Conservation (phyloP, 2,113 vertebrate genomes). For the Oncorhynchus mykiss region DNA sequence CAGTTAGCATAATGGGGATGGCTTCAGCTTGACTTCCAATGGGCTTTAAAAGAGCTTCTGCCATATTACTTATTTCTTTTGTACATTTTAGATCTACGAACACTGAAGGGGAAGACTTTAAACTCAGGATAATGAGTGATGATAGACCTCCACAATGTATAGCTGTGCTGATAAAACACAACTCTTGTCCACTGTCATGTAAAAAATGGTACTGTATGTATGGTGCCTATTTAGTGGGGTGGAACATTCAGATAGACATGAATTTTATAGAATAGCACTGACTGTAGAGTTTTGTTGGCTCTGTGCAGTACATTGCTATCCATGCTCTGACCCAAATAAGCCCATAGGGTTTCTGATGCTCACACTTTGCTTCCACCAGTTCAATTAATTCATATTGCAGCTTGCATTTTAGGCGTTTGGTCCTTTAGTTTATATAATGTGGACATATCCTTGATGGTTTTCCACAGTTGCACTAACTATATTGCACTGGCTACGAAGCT, state of each 20-base stretch:
- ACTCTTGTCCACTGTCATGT: slow-evolving; percentile 1
- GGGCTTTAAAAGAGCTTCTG: too few relatives aligned
- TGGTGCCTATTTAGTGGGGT: background rate
- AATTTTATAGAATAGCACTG: background rate
- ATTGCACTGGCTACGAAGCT: slow-evolving; percentile 16
- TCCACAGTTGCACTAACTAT: slow-evolving; percentile 7
- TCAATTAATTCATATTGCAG: background rate
- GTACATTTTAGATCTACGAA: background rate
- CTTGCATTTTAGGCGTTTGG: background rate
- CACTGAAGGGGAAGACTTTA: background rate
- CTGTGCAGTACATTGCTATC: too few relatives aligned
- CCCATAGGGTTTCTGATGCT: background rate
- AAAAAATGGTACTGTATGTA: background rate
- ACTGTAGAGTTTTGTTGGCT: background rate
- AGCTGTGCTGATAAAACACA: background rate
- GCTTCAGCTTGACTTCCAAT: too few relatives aligned
- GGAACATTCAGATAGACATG: too few relatives aligned
- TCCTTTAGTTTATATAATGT: background rate
- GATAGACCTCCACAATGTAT: background rate
- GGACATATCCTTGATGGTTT: background rate
- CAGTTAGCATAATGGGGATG: background rate
- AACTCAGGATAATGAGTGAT: background rate
- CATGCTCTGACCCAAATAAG: background rate
- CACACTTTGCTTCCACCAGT: background rate
- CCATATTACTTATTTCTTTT: too few relatives aligned